phyloP scores from a whole-genome alignment of 1,140 invertebrate genomes.

The Drosophila ironensis region DNA sequence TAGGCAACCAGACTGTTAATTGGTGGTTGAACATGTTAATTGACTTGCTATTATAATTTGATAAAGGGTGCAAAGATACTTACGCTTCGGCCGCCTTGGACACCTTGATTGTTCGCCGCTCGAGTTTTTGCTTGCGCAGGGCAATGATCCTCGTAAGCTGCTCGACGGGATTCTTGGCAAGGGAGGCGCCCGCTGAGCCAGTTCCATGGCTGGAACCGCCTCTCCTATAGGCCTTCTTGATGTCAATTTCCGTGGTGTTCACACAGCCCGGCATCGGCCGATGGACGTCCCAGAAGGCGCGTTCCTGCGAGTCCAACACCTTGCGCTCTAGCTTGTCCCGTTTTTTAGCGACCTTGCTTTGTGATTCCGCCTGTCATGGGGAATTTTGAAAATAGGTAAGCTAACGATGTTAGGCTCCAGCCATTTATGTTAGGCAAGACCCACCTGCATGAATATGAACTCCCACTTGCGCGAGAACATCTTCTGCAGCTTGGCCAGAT shows the following conservation, averaged over 20 bases:
- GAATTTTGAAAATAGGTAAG: no score
- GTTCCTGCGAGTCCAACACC: conserved; percentile 98
- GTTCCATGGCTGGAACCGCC: conserved; percentile 80
- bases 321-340: conserved; percentile 98
- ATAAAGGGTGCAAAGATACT: conserved; percentile 76
- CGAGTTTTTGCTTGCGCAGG: conserved; percentile 78
- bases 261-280: conserved; percentile 99
- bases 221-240: conserved; percentile 95
- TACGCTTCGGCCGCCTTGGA: conserved; percentile 98
- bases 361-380: conserved; percentile 82
- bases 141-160: conserved; percentile 78
- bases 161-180: conserved; percentile 81
- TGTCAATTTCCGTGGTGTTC: conserved; percentile 99
- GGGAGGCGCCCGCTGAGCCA: conserved; percentile 74
- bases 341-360: conserved; percentile 98
- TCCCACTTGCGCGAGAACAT: conserved; percentile 99
- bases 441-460: conserved; percentile 99
- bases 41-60: no score
- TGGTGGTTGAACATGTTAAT: neutral
- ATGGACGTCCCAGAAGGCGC: conserved; percentile 99
- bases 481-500: conserved; percentile 97
- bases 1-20: conserved; percentile 91
- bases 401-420: no score
- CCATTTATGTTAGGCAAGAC: neutral
- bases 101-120: conserved; percentile 93